A percentile compares a stretch with the other conserved stretches of the same genome.
Evolutionary conservation across 1,140 invertebrate genomes (phyloP).

Genomic region (Laupala kohalensis): DNA sequence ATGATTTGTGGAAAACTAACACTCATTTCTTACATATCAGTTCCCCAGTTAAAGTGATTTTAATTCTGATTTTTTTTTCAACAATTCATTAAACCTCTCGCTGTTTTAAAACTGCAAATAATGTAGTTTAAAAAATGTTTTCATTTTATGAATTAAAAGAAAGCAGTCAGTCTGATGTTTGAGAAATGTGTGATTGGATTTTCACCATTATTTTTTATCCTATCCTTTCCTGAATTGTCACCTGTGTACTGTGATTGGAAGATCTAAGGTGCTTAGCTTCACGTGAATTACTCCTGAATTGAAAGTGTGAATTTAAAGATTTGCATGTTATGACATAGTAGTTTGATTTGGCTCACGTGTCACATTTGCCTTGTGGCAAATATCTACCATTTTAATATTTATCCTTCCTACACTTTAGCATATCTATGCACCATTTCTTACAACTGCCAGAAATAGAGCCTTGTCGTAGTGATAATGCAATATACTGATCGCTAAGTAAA

Average conservation of each 20-base stretch:
- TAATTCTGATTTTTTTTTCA: background rate
- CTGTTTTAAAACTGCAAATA: background rate
- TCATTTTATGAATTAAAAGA: background rate
- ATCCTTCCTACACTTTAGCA: background rate
- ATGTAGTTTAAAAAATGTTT: background rate
- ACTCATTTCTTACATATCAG: background rate
- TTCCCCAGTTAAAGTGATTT: too few species aligned
- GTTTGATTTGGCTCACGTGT: background rate
- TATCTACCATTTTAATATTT: background rate
- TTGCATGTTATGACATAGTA: background rate
- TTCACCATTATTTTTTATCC: background rate
- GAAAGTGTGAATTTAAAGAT: background rate
- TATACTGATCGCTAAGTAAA: background rate
- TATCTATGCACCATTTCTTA: background rate
- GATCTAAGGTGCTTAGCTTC: background rate
- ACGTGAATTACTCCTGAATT: background rate
- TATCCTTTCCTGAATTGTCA: background rate
- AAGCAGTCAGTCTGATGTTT: background rate
- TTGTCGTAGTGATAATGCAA: background rate
- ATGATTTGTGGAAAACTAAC: background rate
- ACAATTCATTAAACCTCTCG: background rate
- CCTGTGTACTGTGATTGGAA: background rate
- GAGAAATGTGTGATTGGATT: background rate
- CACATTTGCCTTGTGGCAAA: background rate
- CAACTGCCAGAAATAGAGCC: background rate